Evolutionary conservation across 2,888 invertebrate genomes (phyloP), one percentile per base, ranked within the genome.

Genomic region (Hipparchia sbordonii): DNA sequence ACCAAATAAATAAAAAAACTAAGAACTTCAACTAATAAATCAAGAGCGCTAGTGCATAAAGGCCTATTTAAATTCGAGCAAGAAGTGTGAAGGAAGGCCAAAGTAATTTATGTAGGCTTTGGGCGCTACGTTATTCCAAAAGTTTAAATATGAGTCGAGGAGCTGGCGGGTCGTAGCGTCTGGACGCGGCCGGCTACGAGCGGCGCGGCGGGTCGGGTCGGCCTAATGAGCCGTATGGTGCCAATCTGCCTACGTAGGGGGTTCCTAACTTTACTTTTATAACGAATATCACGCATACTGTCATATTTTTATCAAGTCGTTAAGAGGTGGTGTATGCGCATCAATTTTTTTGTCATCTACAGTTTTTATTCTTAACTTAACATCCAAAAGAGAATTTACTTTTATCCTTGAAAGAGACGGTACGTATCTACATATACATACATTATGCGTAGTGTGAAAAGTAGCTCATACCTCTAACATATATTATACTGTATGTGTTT

Each of bases 21-120:
- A 56, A 72, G 71, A 63, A 70, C 51, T 61, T 52, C 23, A 85
- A 82, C 80, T 80, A 79, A 82, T 89, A 90, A 90, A 90, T 89
- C 89, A 90, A 82, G 79, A 81, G 81, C 87, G 87, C 89, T 87
- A 87, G 86, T 85, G 85, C 87, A 85, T 84, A 83, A 86, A 84
- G 85, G 83, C 84, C 89, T 88, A 89, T 91, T 91, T 89, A 91
- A 92, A 91, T 91, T 91, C 88, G 82, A 84, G 85, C 84, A 85
- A 87, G 88, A 90, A 85, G 86, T 89, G 89, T 89, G 87, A 89
- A 90, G 85, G 87, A 90, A 89, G 87, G 87, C 81, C 83, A 76
- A 78, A 78, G 85, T 90, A 90, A 92, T 91, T 92, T 90, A 92
- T 91, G 86, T 84, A 80, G 84, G 85, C 81, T 84, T 79, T 76